These are phyloP conservation scores for Bombus turneri DNA, from an alignment of 1,140 invertebrate genomes.

Conservation along the genomic window DNA sequence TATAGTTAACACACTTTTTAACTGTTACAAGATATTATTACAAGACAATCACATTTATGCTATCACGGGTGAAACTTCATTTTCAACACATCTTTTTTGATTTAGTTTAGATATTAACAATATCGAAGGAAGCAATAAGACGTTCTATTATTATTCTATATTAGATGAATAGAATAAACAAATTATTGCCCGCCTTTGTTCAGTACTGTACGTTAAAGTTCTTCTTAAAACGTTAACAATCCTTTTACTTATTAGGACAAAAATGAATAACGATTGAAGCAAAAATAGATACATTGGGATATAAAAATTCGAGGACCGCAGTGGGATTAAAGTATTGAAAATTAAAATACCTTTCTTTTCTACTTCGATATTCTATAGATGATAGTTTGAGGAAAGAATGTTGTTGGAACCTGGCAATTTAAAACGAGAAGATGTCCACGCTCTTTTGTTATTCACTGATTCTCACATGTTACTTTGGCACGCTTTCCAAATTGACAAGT, in stretches of 20 bases:
- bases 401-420: not conserved
- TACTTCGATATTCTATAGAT: not conserved
- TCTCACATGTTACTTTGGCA: constrained; percentile 10
- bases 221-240: not conserved
- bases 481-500: constrained; percentile 38
- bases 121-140: not conserved
- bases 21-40: not conserved
- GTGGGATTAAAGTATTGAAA: not conserved
- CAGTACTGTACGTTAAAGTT: not conserved
- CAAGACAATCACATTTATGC: not conserved
- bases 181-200: no score
- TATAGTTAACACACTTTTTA: not conserved
- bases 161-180: no score
- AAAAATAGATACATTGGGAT: not conserved
- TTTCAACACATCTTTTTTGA: not conserved
- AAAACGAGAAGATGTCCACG: not conserved
- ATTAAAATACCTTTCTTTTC: not conserved
- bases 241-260: not conserved
- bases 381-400: not conserved
- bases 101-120: no score
- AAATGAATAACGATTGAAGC: not conserved
- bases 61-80: not conserved
- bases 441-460: constrained; percentile 25
- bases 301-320: not conserved
- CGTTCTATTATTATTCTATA: no score